These are phyloP conservation scores for Bambusicola thoracicus DNA, from an alignment of 2,113 vertebrate genomes.

Conservation along the genomic window DNA sequence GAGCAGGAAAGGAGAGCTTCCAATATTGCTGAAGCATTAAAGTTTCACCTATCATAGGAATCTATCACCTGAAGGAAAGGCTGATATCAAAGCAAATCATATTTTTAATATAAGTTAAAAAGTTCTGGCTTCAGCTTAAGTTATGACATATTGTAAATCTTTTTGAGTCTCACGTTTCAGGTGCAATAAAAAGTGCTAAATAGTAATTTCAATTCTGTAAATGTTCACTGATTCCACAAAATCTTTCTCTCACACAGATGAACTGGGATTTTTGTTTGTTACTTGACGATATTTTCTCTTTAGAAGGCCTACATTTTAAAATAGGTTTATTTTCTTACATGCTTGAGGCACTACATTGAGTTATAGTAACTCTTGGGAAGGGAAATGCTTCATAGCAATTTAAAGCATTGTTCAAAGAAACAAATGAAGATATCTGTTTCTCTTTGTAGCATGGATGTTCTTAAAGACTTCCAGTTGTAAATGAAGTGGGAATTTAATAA, in stretches of 20 bases:
- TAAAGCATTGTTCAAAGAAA: background rate
- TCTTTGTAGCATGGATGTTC: background rate
- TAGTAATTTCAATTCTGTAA: background rate
- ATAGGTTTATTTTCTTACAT: rapidly evolving
- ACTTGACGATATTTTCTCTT: background rate
- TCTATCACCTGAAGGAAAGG: background rate
- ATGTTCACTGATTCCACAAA: background rate
- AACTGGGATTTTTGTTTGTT: background rate
- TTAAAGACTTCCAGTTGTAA: background rate
- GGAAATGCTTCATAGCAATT: background rate
- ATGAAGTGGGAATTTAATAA: background rate
- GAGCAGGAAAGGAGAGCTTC: background rate
- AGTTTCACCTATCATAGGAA: background rate
- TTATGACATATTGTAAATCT: background rate
- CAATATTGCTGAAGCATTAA: background rate
- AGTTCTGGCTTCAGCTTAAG: background rate
- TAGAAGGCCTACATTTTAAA: background rate
- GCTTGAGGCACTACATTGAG: background rate
- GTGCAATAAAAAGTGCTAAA: background rate
- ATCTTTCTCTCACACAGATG: background rate
- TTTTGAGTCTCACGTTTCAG: background rate
- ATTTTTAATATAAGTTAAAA: background rate
- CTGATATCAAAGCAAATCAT: rapidly evolving
- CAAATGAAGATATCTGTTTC: background rate
- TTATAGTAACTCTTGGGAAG: background rate